Evolutionary conservation across 2,113 vertebrate species (phyloP).

Genomic region (Myiagra hebetior): DNA sequence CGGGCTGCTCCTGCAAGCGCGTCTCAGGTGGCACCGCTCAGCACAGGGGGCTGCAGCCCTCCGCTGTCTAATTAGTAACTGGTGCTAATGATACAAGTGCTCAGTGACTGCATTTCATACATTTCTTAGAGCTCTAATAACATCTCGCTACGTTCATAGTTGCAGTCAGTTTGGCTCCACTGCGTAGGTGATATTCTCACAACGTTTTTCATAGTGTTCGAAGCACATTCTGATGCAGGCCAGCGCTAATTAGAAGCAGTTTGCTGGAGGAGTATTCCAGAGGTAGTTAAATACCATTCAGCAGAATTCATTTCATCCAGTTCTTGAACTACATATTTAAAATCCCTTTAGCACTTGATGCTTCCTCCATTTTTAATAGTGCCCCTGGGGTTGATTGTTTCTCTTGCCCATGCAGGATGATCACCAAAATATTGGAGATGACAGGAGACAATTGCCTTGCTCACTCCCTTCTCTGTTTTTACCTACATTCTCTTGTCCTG

Average conservation of each 20-base stretch:
- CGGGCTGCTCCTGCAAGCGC: not conserved
- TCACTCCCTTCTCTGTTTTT: not conserved
- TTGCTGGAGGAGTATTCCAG: not conserved
- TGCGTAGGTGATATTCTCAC: not conserved
- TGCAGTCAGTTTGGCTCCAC: not conserved
- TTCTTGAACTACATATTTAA: not conserved
- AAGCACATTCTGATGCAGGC: not conserved
- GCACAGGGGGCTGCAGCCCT: not conserved
- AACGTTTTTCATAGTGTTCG: not conserved
- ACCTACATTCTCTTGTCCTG: not conserved
- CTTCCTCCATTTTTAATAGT: not conserved
- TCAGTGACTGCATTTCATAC: not conserved
- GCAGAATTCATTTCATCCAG: not conserved
- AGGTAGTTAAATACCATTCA: not conserved
- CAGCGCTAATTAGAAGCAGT: not conserved
- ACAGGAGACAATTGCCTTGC: not conserved
- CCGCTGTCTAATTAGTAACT: not conserved
- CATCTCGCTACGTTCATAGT: not conserved
- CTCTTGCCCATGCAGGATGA: not conserved
- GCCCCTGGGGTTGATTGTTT: not conserved
- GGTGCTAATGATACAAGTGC: not conserved
- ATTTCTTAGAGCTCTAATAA: not conserved
- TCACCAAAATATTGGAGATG: not conserved
- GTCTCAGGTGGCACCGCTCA: not conserved
- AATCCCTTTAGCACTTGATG: not conserved